These are phyloP conservation scores for Tenodera sinensis DNA, from an alignment of 2,888 invertebrate genomes.

Conservation along the genomic window DNA sequence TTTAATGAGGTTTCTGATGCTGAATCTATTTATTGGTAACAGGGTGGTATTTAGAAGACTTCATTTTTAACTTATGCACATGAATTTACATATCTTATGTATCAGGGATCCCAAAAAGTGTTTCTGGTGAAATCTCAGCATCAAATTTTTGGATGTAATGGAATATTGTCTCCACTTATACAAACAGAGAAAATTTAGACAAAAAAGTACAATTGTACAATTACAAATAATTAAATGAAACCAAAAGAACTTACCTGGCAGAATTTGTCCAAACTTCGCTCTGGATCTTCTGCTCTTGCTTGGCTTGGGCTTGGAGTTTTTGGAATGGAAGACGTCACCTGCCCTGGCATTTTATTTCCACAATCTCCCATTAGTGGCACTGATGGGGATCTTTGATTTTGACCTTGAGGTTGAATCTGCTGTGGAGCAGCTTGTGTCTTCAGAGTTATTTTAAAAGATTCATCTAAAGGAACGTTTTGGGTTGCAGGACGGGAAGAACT, in stretches of 20 bases:
- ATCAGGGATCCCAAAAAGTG: too few relatives aligned
- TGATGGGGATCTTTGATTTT: background rate
- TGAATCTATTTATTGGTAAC: too few relatives aligned
- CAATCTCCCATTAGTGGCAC: background rate
- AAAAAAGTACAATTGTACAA: too few relatives aligned
- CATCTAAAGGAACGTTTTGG: conserved; percentile 35
- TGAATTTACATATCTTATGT: too few relatives aligned
- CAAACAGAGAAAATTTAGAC: too few relatives aligned
- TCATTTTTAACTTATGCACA: too few relatives aligned
- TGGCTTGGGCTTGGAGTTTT: conserved; percentile 74
- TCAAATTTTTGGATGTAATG: too few relatives aligned
- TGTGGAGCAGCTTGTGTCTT: conserved; percentile 44
- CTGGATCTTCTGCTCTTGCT: conserved; percentile 55
- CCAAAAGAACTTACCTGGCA: conserved; percentile 49
- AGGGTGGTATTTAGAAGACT: too few relatives aligned
- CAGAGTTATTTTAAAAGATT: conserved; percentile 68
- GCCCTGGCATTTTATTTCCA: conserved; percentile 36
- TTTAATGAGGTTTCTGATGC: too few relatives aligned
- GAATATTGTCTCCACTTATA: too few relatives aligned
- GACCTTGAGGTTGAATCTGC: background rate
- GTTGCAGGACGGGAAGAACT: conserved; percentile 16
- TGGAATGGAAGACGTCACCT: conserved; percentile 74
- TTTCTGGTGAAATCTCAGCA: too few relatives aligned
- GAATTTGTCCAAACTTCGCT: conserved; percentile 70
- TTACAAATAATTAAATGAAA: too few relatives aligned